Percentiles rank a stretch among this genome's conserved stretches.
phyloP scores from a whole-genome alignment of 2,113 vertebrate genomes.

The Scatophagus argus region DNA sequence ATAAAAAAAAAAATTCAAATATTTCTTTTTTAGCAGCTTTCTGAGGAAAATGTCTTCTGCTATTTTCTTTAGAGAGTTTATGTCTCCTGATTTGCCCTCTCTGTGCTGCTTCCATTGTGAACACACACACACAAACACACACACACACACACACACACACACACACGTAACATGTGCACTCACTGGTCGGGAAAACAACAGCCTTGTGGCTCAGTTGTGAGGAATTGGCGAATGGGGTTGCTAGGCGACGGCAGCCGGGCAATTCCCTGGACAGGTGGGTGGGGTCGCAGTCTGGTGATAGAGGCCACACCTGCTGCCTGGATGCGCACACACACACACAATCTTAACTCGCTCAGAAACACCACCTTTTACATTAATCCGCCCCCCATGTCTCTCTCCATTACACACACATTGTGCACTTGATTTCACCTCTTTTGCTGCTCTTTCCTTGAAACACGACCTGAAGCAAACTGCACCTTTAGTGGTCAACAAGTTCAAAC shows the following conservation, averaged over 20 bases:
- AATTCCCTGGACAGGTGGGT: conserved; percentile 73
- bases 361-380: conserved; percentile 22
- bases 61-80: neutral
- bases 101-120: conserved; percentile 18
- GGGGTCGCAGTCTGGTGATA: conserved; percentile 50
- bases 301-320: conserved; percentile 72
- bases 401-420: conserved; percentile 29
- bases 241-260: conserved; percentile 63
- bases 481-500: conserved; percentile 30
- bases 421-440: conserved; percentile 41
- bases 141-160: too few species aligned
- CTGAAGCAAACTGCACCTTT: conserved; percentile 22
- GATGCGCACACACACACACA: conserved; percentile 3
- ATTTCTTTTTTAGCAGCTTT: neutral
- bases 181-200: conserved; percentile 53
- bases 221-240: conserved; percentile 59
- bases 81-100: neutral
- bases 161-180: conserved; percentile 5
- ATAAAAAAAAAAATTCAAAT: too few species aligned
- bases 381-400: conserved; percentile 13
- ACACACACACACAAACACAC: neutral
- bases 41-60: neutral
- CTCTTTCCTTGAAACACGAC: conserved; percentile 52
- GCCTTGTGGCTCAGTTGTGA: conserved; percentile 42
- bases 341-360: conserved; percentile 37